Percentiles rank a stretch among this genome's conserved stretches.
Evolutionary conservation across 2,797 vertebrate species (phyloP).

Genomic region (Lutjanus campechanus): DNA sequence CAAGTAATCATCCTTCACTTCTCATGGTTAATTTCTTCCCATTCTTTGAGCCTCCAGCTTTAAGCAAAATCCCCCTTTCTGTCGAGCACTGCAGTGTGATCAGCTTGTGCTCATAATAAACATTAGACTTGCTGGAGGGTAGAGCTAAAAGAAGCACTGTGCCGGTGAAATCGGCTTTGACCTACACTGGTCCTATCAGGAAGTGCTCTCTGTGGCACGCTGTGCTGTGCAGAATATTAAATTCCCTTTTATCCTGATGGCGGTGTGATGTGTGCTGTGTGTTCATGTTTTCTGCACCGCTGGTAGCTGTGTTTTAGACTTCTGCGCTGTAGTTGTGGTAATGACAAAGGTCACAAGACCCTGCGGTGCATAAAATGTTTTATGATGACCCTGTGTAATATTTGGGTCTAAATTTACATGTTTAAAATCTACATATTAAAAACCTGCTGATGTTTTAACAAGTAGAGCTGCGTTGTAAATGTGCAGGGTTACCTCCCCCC

Average conservation of each 20-base stretch:
- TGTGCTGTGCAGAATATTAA: slow-evolving; percentile 45
- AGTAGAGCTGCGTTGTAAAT: slow-evolving; percentile 10
- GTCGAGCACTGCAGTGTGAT: slow-evolving; percentile 25
- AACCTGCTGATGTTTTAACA: not conserved
- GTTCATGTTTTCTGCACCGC: slow-evolving; percentile 8
- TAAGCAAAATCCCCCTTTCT: slow-evolving; percentile 18
- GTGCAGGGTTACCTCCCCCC: not conserved
- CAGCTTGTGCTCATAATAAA: slow-evolving; percentile 49
- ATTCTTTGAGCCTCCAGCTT: slow-evolving; percentile 14
- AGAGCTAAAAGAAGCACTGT: slow-evolving; percentile 26
- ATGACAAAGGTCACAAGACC: slow-evolving; percentile 41
- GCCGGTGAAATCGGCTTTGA: slow-evolving; percentile 37
- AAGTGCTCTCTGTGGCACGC: slow-evolving; percentile 35
- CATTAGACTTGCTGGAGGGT: slow-evolving; percentile 30
- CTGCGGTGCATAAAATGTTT: slow-evolving; percentile 34
- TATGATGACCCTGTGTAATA: slow-evolving; percentile 15
- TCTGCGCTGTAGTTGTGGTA: not conserved
- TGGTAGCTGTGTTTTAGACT: slow-evolving; percentile 27
- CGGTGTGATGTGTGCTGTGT: slow-evolving; percentile 3
- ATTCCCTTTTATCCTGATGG: slow-evolving; percentile 32
- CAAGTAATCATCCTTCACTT: not conserved
- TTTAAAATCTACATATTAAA: not conserved
- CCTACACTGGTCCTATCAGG: slow-evolving; percentile 51
- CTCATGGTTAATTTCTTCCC: not conserved
- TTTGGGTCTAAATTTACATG: slow-evolving; percentile 18